Evolutionary conservation across 1,140 invertebrate species (phyloP).

Genomic region (Lepidostoma basale): DNA sequence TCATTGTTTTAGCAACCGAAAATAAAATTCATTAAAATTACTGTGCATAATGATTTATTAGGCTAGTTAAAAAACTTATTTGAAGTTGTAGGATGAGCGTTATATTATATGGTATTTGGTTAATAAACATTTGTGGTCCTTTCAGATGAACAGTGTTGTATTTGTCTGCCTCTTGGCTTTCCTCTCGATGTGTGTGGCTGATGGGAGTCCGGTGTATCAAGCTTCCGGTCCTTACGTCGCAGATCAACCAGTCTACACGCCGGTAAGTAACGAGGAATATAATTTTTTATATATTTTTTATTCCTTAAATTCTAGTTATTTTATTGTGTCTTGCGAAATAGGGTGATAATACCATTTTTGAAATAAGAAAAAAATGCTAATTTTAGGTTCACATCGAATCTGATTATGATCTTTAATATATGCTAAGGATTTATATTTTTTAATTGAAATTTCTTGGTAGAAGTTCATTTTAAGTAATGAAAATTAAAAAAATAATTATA

Average conservation of each 20-base stretch:
- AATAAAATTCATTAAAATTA: not conserved
- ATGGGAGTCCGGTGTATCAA: conserved; percentile 18
- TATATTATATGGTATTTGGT: no score
- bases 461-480: no score
- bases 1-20: no score
- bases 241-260: conserved; percentile 35
- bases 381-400: no score
- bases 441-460: no score
- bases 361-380: not conserved
- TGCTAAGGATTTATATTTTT: no score
- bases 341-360: no score
- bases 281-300: conserved; percentile 11
- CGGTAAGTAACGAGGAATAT: conserved; percentile 27
- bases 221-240: conserved; percentile 6
- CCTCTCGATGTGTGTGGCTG: not conserved
- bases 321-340: not conserved
- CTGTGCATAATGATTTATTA: not conserved
- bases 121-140: no score
- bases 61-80: not conserved
- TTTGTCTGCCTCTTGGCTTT: conserved; percentile 1
- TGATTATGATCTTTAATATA: no score
- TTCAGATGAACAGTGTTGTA: conserved; percentile 17
- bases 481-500: no score
- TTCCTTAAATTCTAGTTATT: not conserved
- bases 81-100: not conserved